phyloP scores from a whole-genome alignment of 2,888 invertebrate genomes.

The Hololepta plana region DNA sequence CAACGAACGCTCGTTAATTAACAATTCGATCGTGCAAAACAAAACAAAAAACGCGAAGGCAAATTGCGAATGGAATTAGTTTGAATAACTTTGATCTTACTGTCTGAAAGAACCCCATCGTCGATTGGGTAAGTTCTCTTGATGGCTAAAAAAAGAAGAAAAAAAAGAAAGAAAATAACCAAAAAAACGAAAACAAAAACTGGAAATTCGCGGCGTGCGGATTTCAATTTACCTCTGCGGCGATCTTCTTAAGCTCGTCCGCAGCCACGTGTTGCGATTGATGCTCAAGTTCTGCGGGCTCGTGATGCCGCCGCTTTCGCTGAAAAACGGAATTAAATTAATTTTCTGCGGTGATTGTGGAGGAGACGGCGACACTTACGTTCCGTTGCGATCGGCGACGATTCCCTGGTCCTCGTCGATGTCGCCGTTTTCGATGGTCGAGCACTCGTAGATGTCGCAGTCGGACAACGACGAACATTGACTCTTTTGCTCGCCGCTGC shows the following conservation, averaged over 20 bases:
- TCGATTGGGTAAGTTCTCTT: slow-evolving; percentile 38
- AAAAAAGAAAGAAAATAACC: slow-evolving; percentile 5
- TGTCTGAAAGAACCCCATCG: slow-evolving; percentile 48
- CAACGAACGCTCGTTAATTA: too few relatives aligned
- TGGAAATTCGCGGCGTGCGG: slow-evolving; percentile 1
- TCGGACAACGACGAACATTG: slow-evolving; percentile 46
- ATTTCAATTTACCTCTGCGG: slow-evolving; percentile 48
- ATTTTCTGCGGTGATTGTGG: slow-evolving; percentile 2
- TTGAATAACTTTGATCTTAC: slow-evolving; percentile 27
- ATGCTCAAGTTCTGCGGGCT: slow-evolving; percentile 38
- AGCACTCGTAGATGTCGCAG: slow-evolving; percentile 64
- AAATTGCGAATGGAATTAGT: too few relatives aligned
- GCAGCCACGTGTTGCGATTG: slow-evolving; percentile 67
- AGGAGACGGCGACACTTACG: slow-evolving; percentile 10
- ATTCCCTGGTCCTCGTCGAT: slow-evolving; percentile 30
- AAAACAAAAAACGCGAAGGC: too few relatives aligned
- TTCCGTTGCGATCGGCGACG: slow-evolving; percentile 14
- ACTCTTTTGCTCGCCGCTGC: too few relatives aligned
- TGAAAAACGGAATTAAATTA: slow-evolving; percentile 14
- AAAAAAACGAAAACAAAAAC: slow-evolving; percentile 2
- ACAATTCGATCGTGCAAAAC: too few relatives aligned
- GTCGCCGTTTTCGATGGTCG: slow-evolving; percentile 31
- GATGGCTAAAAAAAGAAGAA: slow-evolving; percentile 29
- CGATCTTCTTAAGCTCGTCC: slow-evolving; percentile 66
- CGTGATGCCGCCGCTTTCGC: slow-evolving; percentile 37